phyloP scores from a whole-genome alignment of 2,888 invertebrate species.

The Athalia rosae region DNA sequence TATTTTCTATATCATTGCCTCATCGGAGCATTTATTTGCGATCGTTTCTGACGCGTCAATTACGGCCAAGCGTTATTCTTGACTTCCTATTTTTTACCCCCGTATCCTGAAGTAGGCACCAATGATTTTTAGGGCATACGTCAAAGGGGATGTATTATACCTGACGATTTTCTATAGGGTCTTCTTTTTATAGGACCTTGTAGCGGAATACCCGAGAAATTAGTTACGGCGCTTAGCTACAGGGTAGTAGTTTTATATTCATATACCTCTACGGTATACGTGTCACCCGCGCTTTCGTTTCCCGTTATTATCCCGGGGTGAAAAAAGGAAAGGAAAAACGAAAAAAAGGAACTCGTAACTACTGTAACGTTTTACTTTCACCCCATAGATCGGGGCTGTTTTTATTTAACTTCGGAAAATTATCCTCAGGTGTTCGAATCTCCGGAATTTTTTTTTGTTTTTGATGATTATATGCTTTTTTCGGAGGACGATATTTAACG shows the following conservation, averaged over 20 bases:
- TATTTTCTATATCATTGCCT: too few species aligned
- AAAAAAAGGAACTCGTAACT: background rate
- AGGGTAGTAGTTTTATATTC: background rate
- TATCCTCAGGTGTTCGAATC: conserved; percentile 44
- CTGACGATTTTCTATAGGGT: background rate
- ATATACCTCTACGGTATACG: too few species aligned
- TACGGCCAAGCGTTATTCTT: too few species aligned
- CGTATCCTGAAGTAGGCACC: too few species aligned
- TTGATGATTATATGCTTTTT: too few species aligned
- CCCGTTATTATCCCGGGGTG: conserved; percentile 40
- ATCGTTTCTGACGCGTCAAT: too few species aligned
- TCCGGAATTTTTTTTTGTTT: background rate
- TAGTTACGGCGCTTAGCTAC: conserved; percentile 54
- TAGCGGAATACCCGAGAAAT: conserved; percentile 49
- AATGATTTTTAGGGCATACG: background rate
- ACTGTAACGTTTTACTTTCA: conserved; percentile 50
- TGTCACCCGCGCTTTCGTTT: conserved; percentile 39
- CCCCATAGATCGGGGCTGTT: conserved; percentile 1
- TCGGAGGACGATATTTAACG: too few species aligned
- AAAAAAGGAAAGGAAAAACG: too few species aligned
- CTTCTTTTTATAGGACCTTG: background rate
- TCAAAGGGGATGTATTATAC: background rate
- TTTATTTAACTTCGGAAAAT: background rate
- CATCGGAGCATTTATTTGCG: too few species aligned
- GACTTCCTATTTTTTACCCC: too few species aligned